A percentile compares a stretch with the other conserved stretches of the same genome.
phyloP scores from a whole-genome alignment of 2,888 invertebrate genomes.

The Orthonychiurus folsomi region DNA sequence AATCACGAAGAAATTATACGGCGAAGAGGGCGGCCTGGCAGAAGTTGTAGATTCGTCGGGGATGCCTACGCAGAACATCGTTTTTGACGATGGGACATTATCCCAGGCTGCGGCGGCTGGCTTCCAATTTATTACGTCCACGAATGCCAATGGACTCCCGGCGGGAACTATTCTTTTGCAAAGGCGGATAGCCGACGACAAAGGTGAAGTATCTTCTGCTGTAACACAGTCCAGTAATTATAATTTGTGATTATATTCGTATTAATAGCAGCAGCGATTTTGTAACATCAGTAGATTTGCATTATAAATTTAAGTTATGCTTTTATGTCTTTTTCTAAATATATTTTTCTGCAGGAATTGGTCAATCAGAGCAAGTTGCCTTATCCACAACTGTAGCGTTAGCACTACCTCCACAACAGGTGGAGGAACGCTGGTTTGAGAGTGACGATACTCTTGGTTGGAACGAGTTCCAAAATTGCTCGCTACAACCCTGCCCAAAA shows the following conservation, averaged over 20 bases:
- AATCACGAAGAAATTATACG: constrained; percentile 82
- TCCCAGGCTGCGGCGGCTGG: constrained; percentile 17
- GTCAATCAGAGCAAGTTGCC: constrained; percentile 4
- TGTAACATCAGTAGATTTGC: no score
- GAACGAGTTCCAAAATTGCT: constrained; percentile 70
- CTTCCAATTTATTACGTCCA: constrained; percentile 7
- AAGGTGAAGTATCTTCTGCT: constrained; percentile 5
- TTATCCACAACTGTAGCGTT: constrained; percentile 8
- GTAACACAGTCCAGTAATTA: no score
- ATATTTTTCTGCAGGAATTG: background rate
- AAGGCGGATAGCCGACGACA: constrained; percentile 27
- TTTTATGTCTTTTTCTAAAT: no score
- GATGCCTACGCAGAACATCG: constrained; percentile 19
- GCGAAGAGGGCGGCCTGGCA: constrained; percentile 54
- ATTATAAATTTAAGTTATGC: no score
- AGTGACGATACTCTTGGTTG: constrained; percentile 63
- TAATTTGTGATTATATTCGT: no score
- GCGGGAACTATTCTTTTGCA: constrained; percentile 38
- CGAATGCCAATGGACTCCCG: constrained; percentile 34
- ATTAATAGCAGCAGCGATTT: no score
- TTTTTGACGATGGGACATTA: constrained; percentile 37
- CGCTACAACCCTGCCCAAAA: constrained; percentile 68
- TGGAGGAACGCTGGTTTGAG: constrained; percentile 55
- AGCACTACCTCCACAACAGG: constrained; percentile 7
- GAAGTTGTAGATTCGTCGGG: constrained; percentile 31